Conservation (phyloP, 2,113 vertebrate species). For the Raphicerus campestris region DNA sequence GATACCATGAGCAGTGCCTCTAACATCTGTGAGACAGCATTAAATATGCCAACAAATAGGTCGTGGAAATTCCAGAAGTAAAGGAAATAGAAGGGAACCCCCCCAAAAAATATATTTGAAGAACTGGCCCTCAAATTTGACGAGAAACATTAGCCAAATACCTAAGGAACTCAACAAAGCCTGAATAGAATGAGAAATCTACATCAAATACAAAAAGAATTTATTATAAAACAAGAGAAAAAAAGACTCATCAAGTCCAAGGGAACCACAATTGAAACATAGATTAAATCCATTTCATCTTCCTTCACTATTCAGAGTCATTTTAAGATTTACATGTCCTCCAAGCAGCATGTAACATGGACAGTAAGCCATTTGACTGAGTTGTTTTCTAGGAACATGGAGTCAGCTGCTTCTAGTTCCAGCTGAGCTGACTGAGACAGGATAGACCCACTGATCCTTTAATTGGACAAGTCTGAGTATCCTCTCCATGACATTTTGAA, state of each 20-base stretch:
- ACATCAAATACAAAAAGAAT: not conserved
- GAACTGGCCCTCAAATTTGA: not conserved
- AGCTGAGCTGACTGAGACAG: not conserved
- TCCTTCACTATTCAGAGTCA: not conserved
- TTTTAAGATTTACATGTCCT: not conserved
- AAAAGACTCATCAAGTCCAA: not conserved
- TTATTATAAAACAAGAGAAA: not conserved
- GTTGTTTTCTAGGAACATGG: not conserved
- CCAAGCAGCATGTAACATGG: not conserved
- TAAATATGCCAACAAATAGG: not conserved
- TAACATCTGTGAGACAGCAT: not conserved
- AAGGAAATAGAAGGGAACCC: not conserved
- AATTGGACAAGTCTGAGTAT: not conserved
- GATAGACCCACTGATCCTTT: not conserved
- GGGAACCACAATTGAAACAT: not conserved
- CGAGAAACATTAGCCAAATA: not conserved
- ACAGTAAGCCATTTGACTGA: not conserved
- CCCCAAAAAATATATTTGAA: not conserved
- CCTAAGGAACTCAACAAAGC: not conserved
- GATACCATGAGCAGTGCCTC: not conserved
- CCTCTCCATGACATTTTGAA: not conserved
- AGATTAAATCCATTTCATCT: not conserved
- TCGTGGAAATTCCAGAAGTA: not conserved
- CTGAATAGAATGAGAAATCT: not conserved
- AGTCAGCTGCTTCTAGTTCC: not conserved